Base-by-base conservation (phyloP, 64 coral and sea anemone genomes). In the Stichodactyla mertensii region DNA sequence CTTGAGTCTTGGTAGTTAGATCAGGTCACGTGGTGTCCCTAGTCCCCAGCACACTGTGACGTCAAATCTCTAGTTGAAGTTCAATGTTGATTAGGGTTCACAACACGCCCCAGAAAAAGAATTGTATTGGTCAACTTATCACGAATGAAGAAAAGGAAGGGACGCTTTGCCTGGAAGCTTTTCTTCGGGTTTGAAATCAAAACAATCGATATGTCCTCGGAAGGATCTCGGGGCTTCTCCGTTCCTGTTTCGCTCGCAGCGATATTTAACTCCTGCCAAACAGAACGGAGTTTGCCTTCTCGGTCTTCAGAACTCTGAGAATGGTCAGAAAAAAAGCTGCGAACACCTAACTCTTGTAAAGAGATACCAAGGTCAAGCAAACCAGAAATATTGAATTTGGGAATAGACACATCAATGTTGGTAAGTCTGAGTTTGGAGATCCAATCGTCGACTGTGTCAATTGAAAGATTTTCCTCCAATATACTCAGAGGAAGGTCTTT, bases 171-270 rank as follows among this genome's bases (percentile, higher is more conserved):
- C 4, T 81, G 1, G 20, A 81, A 55, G 51, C 6, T 28, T 74
- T 74, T 55, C 78, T 81, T 81, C 19, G 78, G 53, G 10, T 81
- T 81, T 19, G 78, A 54, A 52, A 81, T 74, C 78, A 81, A 55
- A 14, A 81, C n/a, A 81, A 81, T 53, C 78, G 78, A 81, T 52
- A 81, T 3, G 16, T 53, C 78, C 7, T 81, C 78, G 78, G 78
- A 22, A 53, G 78, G 78, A 7, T 53, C 52, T 81, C 53, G 51
- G 78, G 12, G n/a, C 6, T 20, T 81, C 24, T 31, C 24, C 12
- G 78, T 81, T 81, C 78, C 78, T 20, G 78, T 81, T 55, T 81
- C 78, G 51, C 51, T 81, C 0, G 53, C 78, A 52, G 12, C 52
- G 12, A 81, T 18, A 20, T 14, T 53, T 4, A 53, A 2, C 15